Evolutionary conservation across 2,888 invertebrate genomes (phyloP).

Genomic region (Tolmerus cingulatus): DNA sequence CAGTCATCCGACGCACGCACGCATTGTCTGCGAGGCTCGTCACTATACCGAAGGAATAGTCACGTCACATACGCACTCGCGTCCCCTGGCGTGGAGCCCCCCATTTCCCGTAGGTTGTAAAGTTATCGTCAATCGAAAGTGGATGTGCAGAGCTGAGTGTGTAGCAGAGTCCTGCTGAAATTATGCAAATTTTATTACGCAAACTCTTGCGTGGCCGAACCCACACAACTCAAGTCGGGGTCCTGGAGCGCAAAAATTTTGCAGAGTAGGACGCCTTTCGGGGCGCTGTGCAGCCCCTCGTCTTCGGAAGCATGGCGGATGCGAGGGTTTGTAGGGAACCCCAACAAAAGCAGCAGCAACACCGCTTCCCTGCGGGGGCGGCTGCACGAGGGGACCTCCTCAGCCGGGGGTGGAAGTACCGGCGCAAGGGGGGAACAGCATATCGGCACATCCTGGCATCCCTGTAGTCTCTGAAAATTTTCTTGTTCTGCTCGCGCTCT

Average conservation of each 20-base stretch:
- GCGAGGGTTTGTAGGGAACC: constrained; percentile 7
- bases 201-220: constrained; percentile 57
- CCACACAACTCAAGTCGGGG: constrained; percentile 9
- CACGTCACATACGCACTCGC: constrained; percentile 39
- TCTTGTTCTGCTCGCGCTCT: constrained; percentile 20
- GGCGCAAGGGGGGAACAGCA: constrained; percentile 17
- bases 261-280: constrained; percentile 18
- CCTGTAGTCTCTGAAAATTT: constrained; percentile 11
- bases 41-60: constrained; percentile 24
- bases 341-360: constrained; percentile 1
- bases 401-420: not conserved
- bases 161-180: constrained; percentile 52
- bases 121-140: constrained; percentile 30
- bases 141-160: constrained; percentile 48
- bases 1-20: not conserved
- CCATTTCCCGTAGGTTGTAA: constrained; percentile 17
- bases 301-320: not conserved
- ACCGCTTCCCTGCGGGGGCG: not conserved
- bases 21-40: constrained; percentile 24
- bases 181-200: constrained; percentile 63
- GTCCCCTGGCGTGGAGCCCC: not conserved
- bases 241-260: not conserved
- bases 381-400: not conserved
- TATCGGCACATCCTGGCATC: constrained; percentile 22
- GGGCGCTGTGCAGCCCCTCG: not conserved